These are phyloP conservation scores for Latheticus oryzae DNA, from an alignment of 2,888 invertebrate genomes.

Conservation along the genomic window DNA sequence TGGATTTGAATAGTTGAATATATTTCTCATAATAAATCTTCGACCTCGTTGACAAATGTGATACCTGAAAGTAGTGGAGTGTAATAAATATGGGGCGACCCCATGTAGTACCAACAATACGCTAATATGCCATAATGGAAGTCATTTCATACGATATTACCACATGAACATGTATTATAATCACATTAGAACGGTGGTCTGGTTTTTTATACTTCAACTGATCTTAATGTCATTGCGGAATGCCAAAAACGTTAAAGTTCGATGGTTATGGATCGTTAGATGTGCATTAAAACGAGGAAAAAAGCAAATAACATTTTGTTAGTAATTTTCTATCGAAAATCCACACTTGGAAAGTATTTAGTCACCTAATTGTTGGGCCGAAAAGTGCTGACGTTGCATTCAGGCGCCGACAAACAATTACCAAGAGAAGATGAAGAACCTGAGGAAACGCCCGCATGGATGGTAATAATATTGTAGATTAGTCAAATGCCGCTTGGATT, in stretches of 20 bases:
- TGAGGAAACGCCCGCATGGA: conserved; percentile 49
- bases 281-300: background rate
- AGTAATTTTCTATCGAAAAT: no score
- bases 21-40: conserved; percentile 58
- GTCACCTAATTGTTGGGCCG: conserved; percentile 64
- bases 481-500: conserved; percentile 49
- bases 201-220: conserved; percentile 23
- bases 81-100: conserved; percentile 55
- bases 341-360: conserved; percentile 64
- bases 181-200: conserved; percentile 50
- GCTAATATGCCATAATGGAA: conserved; percentile 55
- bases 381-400: conserved; percentile 64
- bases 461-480: conserved; percentile 48
- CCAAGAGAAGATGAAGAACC: conserved; percentile 48
- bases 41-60: conserved; percentile 53
- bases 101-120: conserved; percentile 55
- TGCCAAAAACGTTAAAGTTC: conserved; percentile 39
- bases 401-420: conserved; percentile 66
- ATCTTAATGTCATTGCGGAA: conserved; percentile 39
- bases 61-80: conserved; percentile 52
- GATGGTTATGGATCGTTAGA: conserved; percentile 42
- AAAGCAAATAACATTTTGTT: background rate
- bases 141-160: conserved; percentile 56
- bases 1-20: no score
- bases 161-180: conserved; percentile 55